Evolutionary conservation across 2,888 invertebrate genomes (phyloP), one percentile per base, ranked within the genome.

Genomic region (Xanthia togata): DNA sequence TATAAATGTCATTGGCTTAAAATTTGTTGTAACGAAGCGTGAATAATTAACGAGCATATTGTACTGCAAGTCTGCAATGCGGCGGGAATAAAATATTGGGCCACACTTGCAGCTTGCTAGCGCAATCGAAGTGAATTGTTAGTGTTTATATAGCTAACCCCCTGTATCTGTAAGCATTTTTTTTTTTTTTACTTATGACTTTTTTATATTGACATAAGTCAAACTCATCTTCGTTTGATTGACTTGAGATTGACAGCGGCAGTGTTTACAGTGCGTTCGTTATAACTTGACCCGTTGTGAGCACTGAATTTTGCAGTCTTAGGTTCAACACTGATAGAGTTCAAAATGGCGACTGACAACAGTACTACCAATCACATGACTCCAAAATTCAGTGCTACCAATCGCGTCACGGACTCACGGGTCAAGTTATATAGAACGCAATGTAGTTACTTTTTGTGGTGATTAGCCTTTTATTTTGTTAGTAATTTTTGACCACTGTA

Each of bases 21-120:
- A 78, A 67, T 78, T 73, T 23, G 71, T 57, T 70, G 55, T 59
- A 47, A 86, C 69, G 65, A 50, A 62, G 12, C 63, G 47, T 76
- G 81, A 81, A 83, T 88, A 80, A 78, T 84, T 72, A 84, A 73
- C 17, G 50, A 74, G 47, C 62, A 50, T 72, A 75, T 84, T 74
- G 47, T 77, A 77, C 71, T 72, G 73, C 71, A 76, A 50, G 76
- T 60, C 81, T 76, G 73, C 80, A 80, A 71, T 73, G 68, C 81
- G 68, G 26, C 9, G n/a, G 60, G 41, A 23, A 47, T 77, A 63
- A 67, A 72, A n/a, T 73, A 44, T 69, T 41, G 14, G 20, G 17
- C n/a, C n/a, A 77, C 71, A 77, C 64, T 47, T 76, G 69, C 41
- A 41, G 31, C 38, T 23, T 20, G 12, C 14, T 31, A 26, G n/a